These are phyloP conservation scores for Hemicentrotus pulcherrimus DNA, from an alignment of 35 echinoderm and acorn worm species.

Conservation along the genomic window DNA sequence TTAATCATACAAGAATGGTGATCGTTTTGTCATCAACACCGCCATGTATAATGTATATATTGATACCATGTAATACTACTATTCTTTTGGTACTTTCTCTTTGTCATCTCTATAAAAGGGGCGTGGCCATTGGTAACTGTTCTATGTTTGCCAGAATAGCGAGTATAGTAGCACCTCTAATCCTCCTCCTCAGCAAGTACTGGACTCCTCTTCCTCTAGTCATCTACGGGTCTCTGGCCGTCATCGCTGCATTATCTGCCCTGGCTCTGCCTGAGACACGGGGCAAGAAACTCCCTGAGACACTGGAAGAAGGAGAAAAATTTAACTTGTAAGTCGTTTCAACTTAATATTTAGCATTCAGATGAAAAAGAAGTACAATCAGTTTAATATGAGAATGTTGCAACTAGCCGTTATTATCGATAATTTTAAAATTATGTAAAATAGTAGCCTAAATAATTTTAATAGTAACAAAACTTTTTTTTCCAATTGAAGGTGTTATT, in stretches of 20 bases:
- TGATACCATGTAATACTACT: neutral
- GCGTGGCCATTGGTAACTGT: slow-evolving; percentile 57
- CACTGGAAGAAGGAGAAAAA: slow-evolving; percentile 70
- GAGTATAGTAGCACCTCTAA: slow-evolving; percentile 67
- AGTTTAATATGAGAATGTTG: too few relatives aligned
- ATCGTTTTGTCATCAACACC: neutral
- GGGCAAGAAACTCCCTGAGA: slow-evolving; percentile 67
- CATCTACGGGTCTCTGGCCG: slow-evolving; percentile 54
- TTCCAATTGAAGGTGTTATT: too few relatives aligned
- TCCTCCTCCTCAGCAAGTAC: slow-evolving; percentile 65
- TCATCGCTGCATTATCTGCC: slow-evolving; percentile 59
- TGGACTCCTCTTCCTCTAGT: slow-evolving; percentile 73
- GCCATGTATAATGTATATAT: neutral
- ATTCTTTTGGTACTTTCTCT: neutral
- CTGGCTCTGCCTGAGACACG: slow-evolving; percentile 71
- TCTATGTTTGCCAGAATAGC: slow-evolving; percentile 53
- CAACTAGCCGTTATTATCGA: too few relatives aligned
- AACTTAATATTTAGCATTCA: neutral
- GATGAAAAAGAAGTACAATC: too few relatives aligned
- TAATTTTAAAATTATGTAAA: too few relatives aligned
- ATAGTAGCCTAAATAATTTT: too few relatives aligned
- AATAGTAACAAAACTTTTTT: too few relatives aligned
- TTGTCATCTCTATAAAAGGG: slow-evolving; percentile 22
- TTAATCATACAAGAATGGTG: neutral
- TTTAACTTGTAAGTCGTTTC: slow-evolving; percentile 33